Conservation (phyloP, 2,113 vertebrate genomes). For the Pandion haliaetus region DNA sequence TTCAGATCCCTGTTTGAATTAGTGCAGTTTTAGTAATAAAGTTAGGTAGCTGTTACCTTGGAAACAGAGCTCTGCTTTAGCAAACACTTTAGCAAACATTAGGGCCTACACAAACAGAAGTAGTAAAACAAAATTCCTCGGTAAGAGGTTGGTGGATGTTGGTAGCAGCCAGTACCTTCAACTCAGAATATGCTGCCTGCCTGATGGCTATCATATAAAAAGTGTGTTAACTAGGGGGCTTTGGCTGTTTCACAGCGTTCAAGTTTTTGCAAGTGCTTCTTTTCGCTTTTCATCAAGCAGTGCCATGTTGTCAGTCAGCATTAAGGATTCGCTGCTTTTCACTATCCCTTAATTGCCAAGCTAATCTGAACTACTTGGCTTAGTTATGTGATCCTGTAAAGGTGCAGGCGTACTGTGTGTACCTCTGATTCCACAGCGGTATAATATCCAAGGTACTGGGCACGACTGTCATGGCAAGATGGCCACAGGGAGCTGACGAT, state of each 20-base stretch:
- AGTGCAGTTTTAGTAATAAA: constrained; percentile 45
- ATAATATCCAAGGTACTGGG: neutral
- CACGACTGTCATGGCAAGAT: neutral
- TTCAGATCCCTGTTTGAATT: constrained; percentile 33
- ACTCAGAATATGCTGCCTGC: neutral
- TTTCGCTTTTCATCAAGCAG: neutral
- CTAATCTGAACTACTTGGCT: constrained; percentile 13
- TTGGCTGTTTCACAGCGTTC: neutral
- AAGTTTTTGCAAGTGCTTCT: neutral
- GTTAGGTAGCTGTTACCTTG: constrained; percentile 58
- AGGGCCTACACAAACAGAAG: neutral
- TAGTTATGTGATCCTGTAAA: constrained; percentile 13
- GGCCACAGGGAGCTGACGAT: neutral
- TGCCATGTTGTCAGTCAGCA: constrained; percentile 25
- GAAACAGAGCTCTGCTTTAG: constrained; percentile 45
- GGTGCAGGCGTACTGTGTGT: neutral
- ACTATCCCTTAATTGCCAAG: constrained; percentile 34
- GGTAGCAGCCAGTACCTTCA: neutral
- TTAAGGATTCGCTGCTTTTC: neutral
- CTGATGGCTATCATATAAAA: neutral
- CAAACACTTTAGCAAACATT: constrained; percentile 27
- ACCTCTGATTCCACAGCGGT: neutral
- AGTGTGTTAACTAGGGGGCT: neutral
- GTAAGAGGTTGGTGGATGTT: neutral
- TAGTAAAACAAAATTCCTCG: neutral